These are phyloP conservation scores for Cyclargus thomasi DNA, from an alignment of 1,140 invertebrate species.

Conservation along the genomic window DNA sequence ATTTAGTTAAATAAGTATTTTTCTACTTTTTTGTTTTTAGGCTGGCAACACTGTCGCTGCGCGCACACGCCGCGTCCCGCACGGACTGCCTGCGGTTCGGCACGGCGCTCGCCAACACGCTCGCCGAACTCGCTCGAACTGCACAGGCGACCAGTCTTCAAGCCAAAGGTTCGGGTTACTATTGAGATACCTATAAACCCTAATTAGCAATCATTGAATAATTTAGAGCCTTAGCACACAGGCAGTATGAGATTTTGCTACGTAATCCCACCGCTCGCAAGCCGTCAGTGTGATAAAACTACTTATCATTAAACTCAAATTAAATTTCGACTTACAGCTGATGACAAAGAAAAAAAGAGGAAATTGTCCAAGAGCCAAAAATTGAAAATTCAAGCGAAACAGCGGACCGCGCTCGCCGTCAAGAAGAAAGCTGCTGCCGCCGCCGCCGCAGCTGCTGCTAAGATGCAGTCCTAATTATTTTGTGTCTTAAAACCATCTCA, in stretches of 20 bases:
- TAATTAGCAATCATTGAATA: too few relatives aligned
- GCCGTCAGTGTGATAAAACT: too few relatives aligned
- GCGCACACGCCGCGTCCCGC: constrained; percentile 52
- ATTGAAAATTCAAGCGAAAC: constrained; percentile 61
- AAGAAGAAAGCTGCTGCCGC: constrained; percentile 66
- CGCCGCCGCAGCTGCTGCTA: constrained; percentile 57
- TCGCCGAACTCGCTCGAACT: constrained; percentile 58
- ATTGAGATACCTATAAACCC: not conserved
- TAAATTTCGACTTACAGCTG: too few relatives aligned
- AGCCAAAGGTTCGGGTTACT: not conserved
- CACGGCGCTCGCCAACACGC: constrained; percentile 55
- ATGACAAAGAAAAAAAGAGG: constrained; percentile 52
- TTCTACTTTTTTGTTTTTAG: constrained; percentile 27
- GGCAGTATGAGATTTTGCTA: too few relatives aligned
- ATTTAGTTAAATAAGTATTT: not conserved
- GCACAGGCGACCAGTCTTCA: constrained; percentile 43
- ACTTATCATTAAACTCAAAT: too few relatives aligned
- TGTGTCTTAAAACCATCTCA: too few relatives aligned
- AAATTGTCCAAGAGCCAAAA: constrained; percentile 66
- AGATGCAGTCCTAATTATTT: constrained; percentile 27
- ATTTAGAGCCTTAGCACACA: too few relatives aligned
- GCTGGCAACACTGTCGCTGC: constrained; percentile 53
- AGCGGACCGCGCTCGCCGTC: constrained; percentile 60
- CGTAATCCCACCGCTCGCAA: too few relatives aligned
- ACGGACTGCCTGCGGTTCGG: constrained; percentile 52